Evolutionary conservation across 2,888 invertebrate species (phyloP), one percentile per base, ranked within the genome.

Genomic region (Volucella inflata): DNA sequence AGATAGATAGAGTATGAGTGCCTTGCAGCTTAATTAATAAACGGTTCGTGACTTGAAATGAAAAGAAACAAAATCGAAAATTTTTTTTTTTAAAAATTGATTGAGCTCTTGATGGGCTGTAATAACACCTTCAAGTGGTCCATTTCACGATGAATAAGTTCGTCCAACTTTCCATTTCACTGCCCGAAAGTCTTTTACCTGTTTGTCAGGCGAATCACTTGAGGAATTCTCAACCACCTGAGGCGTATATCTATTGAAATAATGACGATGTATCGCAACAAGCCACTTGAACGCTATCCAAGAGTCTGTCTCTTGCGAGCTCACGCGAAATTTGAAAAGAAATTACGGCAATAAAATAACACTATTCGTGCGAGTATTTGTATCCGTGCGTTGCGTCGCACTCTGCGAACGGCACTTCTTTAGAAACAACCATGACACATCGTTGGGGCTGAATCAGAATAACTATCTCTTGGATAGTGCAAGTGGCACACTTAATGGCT

Each of bases 101-200:
- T 44, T 44, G 11, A 44, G 11, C n/a, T 11, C 44, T n/a, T n/a
- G 11, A n/a, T n/a, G 11, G 12, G 0, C 44, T n/a, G 44, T 44
- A 44, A 44, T 30, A 30, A 30, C 30, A 9, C 55, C 55, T n/a
- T 8, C 55, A 55, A 55, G 55, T 46, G 42, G 12, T 21, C 3
- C 17, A 44, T n/a, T 17, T 51, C 8, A 30, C 16, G 42, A 30
- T 46, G 30, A 46, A 46, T 44, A 55, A 57, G 36, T 16, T 70
- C 16, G 46, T 57, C 17, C 57, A 59, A 70, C 70, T 70, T 70
- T 70, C 70, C 70, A 59, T 70, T 70, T 70, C 70, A 30, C 30
- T 16, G 51, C 8, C 48, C n/a, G 8, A 30, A 40, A 57, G 38
- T 40, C 11, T 16, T 42, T 51, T 30, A 30, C 30, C 30, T 30